Evolutionary conservation across 2,888 invertebrate species (phyloP).

Genomic region (Nasonovia ribisnigri): DNA sequence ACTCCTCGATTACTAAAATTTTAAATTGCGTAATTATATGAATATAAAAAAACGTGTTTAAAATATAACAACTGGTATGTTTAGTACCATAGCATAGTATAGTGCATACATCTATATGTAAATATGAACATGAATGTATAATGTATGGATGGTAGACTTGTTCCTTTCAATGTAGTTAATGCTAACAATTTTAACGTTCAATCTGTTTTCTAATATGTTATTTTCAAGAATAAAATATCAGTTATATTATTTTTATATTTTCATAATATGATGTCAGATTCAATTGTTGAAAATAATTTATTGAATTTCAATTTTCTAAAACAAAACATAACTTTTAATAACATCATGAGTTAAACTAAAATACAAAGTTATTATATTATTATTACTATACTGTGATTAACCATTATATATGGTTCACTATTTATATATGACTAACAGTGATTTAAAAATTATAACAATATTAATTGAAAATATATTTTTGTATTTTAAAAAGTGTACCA

Average conservation of each 20-base stretch:
- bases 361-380: background rate
- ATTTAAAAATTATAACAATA: background rate
- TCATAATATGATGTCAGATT: background rate
- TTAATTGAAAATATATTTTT: background rate
- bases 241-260: background rate
- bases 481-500: background rate
- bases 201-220: background rate
- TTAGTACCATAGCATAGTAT: background rate
- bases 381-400: background rate
- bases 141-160: background rate
- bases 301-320: background rate
- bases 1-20: background rate
- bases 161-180: background rate
- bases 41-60: constrained; percentile 11
- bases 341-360: background rate
- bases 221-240: background rate
- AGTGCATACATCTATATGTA: background rate
- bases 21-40: background rate
- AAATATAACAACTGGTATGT: constrained; percentile 34
- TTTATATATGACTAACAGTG: background rate
- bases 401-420: background rate
- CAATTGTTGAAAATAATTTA: background rate
- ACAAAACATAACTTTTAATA: background rate
- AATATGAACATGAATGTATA: background rate
- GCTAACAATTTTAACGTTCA: background rate